Evolutionary conservation across 2,797 vertebrate genomes (phyloP).

Genomic region (Chrysocyon brachyurus): DNA sequence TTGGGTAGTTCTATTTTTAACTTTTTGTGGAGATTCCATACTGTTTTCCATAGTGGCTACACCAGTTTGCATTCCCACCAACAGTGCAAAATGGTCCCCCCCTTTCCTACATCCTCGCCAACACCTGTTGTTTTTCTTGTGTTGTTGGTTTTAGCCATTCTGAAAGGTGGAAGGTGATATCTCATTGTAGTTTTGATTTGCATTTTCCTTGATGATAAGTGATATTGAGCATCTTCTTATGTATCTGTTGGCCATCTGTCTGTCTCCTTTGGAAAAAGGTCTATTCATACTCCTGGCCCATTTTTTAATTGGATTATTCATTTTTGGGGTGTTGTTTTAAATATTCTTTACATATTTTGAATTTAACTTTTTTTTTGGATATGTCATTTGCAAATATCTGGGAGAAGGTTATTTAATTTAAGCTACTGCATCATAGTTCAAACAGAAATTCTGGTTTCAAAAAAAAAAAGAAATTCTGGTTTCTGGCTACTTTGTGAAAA

Average conservation of each 20-base stretch:
- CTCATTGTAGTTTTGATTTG: background rate
- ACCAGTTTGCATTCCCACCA: background rate
- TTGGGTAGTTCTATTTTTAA: background rate
- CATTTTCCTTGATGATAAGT: background rate
- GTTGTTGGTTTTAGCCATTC: background rate
- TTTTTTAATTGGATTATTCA: background rate
- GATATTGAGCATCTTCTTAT: background rate
- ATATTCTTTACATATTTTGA: background rate
- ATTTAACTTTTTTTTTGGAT: background rate
- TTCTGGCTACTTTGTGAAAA: background rate
- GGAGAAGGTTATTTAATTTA: background rate
- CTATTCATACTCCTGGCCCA: background rate
- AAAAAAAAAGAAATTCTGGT: background rate
- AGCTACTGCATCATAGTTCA: background rate
- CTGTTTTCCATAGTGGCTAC: background rate
- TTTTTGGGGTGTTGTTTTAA: background rate
- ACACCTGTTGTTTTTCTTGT: background rate
- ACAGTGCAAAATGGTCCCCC: background rate
- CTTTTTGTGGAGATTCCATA: background rate
- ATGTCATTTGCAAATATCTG: background rate
- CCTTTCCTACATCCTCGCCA: background rate
- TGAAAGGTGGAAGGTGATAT: background rate
- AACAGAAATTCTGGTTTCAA: background rate
- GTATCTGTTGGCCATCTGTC: background rate
- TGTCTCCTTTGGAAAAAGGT: background rate